Base-by-base conservation (phyloP, 2,888 invertebrate species). In the Sinohyriopsis cumingii region DNA sequence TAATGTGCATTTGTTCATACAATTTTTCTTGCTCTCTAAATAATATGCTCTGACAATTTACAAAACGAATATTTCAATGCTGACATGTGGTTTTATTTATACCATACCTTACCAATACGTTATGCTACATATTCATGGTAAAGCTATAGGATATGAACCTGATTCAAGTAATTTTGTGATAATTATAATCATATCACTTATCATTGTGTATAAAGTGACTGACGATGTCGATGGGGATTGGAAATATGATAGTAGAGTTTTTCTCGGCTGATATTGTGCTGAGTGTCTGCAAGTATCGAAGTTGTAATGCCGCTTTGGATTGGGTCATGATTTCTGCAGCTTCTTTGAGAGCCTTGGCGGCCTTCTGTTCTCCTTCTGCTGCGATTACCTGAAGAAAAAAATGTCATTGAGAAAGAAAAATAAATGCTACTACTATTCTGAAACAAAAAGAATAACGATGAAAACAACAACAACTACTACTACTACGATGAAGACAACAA, bases 261-360 rank as follows among this genome's bases (percentile, higher is more conserved):
- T 86, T 88, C 81, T 89, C 88, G 0, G 87, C 85, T 3, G 88
- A 82, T 60, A 88, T 88, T 24, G 84, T 79, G 75, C 80, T 88
- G 28, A 89, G 80, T 2, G 88, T 88, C 76, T 88, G 88, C 22
- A 89, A 79, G 73, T 89, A 89, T 4, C 88, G 81, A 12, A 88
- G 82, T 91, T 94, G 94, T 71, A 95, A 90, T 28, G 95, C 95
- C 82, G 94, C 94, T 24, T 95, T 95, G 79, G 94, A 94, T 86
- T 94, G 93, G 55, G 93, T 92, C 90, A 96, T 95, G 65, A 96
- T 95, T 84, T 96, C 94, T 3, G 96, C 94, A 4, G 96, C 96
- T 91, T 96, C 95, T 89, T 94, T 95, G 59, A 96, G 91, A 6
- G 96, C 95, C 76, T 93, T 92, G 0, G 96, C 95, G 1, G 96